Evolutionary conservation across 2,113 vertebrate species (phyloP), one percentile per base, ranked within the genome.

Genomic region (Laticauda laticaudata): DNA sequence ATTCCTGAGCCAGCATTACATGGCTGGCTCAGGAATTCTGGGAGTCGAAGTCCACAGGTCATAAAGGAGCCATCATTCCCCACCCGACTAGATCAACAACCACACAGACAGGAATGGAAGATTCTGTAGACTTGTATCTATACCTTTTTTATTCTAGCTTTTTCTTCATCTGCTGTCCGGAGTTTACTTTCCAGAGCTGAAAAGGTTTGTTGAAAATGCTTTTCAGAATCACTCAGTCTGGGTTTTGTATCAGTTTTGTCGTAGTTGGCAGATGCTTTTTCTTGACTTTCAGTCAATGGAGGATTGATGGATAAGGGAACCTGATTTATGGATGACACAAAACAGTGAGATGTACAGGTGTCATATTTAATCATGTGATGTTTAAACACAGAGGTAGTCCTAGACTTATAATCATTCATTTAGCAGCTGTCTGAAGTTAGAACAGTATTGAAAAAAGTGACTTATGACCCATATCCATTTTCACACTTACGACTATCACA

Each of bases 81-180:
- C 11, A 64, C 11, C 10, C 61, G 59, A 12, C 7, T 92, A 81
- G 34, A 14, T 20, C 4, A 61, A 26, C 54, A 57, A 53, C 85
- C 43, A 88, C 0, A 91, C 3, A 92, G 39, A 92, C 54, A 3
- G 55, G 6, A 95, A 93, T 88, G 14, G 87, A 24, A 2, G 26
- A 48, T 92, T 85, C 1, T 51, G 61, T 87, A 26, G 21, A 14
- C 92, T 15, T 86, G 95, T 90, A 54, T 26, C 85, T 93, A 39
- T 95, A 98, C 98, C 98, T 98, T 97, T 96, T 97, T 97, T 87
- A 98, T 96, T 96, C 95, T 97, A 75, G 95, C 91, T 93, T 98
- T 98, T 95, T 98, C 98, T 95, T 98, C 97, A 92, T 98, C 98
- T 94, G 97, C 97, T 88, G 91, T 53, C 59, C 93, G 96, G 59